Evolutionary conservation across 2,113 vertebrate genomes (phyloP).

Genomic region (Montifringilla adamsi): DNA sequence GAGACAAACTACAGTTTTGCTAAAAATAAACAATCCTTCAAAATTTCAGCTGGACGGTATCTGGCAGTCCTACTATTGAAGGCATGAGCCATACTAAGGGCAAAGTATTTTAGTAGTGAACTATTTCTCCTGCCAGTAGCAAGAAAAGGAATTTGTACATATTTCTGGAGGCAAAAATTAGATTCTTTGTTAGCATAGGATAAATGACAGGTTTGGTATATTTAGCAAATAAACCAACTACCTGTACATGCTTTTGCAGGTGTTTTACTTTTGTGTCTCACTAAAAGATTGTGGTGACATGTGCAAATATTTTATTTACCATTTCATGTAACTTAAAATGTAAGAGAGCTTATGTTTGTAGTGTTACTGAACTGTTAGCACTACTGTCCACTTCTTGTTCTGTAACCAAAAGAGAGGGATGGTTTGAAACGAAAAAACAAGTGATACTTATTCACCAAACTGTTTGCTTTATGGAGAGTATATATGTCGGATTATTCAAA

Average conservation of each 20-base stretch:
- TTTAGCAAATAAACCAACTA: background rate
- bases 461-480: background rate
- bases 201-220: background rate
- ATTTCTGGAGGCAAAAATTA: background rate
- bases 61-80: background rate
- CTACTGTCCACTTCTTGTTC: background rate
- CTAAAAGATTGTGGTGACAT: background rate
- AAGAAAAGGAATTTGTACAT: background rate
- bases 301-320: background rate
- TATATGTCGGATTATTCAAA: background rate
- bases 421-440: background rate
- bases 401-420: background rate
- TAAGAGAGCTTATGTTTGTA: background rate
- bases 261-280: background rate
- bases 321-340: background rate
- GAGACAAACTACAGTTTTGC: background rate
- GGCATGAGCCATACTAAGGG: background rate
- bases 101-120: background rate
- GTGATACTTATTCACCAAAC: background rate
- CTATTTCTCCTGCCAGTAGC: background rate
- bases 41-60: background rate
- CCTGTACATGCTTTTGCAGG: background rate
- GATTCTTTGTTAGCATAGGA: background rate
- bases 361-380: background rate
- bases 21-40: background rate